These are phyloP conservation scores for Hyles vespertilio DNA, from an alignment of 1,140 invertebrate species.

Conservation along the genomic window DNA sequence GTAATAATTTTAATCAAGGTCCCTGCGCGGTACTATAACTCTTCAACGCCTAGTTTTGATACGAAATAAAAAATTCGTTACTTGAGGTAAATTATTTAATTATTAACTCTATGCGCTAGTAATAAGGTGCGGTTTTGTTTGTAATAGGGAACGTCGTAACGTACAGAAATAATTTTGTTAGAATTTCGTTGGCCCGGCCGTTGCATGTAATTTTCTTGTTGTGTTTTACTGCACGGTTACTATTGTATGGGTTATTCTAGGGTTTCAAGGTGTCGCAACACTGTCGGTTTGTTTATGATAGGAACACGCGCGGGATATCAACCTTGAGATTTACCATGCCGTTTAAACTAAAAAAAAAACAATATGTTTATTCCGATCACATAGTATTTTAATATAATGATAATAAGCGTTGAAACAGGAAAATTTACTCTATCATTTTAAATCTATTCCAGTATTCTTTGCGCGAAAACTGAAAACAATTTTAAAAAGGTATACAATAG, in stretches of 20 bases:
- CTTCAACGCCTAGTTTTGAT: background rate
- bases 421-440: too few relatives aligned
- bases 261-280: background rate
- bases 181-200: conserved; percentile 19
- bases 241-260: conserved; percentile 1
- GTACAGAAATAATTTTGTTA: conserved; percentile 27
- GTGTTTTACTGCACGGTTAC: conserved; percentile 14
- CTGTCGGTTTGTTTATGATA: too few relatives aligned
- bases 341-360: too few relatives aligned
- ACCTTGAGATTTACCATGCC: too few relatives aligned
- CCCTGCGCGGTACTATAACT: too few relatives aligned
- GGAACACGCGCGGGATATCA: too few relatives aligned
- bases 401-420: too few relatives aligned
- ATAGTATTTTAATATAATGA: too few relatives aligned
- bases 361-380: too few relatives aligned
- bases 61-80: conserved; percentile 1
- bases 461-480: too few relatives aligned
- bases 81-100: background rate
- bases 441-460: too few relatives aligned
- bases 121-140: conserved; percentile 11
- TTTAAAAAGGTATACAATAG: too few relatives aligned
- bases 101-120: background rate
- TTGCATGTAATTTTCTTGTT: conserved; percentile 11
- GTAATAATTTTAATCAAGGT: background rate
- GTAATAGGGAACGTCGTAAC: conserved; percentile 4